Evolutionary conservation across 2,113 vertebrate species (phyloP), one percentile per base, ranked within the genome.

Genomic region (Marmota flaviventris): DNA sequence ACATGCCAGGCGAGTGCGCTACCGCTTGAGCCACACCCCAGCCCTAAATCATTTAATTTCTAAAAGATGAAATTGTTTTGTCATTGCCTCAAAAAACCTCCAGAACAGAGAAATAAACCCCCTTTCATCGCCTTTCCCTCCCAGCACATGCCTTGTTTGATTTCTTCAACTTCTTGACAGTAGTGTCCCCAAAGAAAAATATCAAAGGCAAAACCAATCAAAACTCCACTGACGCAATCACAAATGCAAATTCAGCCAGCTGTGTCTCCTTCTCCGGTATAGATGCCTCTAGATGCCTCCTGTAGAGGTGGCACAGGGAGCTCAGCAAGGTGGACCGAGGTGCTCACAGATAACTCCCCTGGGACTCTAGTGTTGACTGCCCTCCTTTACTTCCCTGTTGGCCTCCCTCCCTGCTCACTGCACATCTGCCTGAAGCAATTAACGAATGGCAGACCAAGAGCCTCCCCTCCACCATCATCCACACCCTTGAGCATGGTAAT

Each of bases 31-130:
- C 39, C 39, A 39, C 39, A 39, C 4, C 39, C 39, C 39, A 39
- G 39, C 39, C 39, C 39, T 51, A 73, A 70, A 72, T 42, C n/a
- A 7, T 89, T 93, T 73, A 84, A 75, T 83, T 85, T 75, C 17
- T 83, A 69, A 90, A 90, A 88, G 77, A 72, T 27, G 18, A 97
- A 90, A 42, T 39, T 85, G 56, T 72, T 90, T 58, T 90, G 22
- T 32, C 58, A 61, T 86, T 70, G 22, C 4, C 51, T 18, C 3
- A 24, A 42, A 29, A 51, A 94, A 51, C 3, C 61, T 72, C 75
- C 73, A 93, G 39, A 81, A 39, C 25, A 69, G 20, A 67, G 56
- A 48, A 67, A 88, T 0, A 1, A 27, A 37, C 8, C 77, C 25
- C n/a, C 32, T 83, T 75, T 82, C 17, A 72, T 9, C 3, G 1